These are phyloP conservation scores for Dynastes maya DNA, from an alignment of 2,888 invertebrate species.

Conservation along the genomic window DNA sequence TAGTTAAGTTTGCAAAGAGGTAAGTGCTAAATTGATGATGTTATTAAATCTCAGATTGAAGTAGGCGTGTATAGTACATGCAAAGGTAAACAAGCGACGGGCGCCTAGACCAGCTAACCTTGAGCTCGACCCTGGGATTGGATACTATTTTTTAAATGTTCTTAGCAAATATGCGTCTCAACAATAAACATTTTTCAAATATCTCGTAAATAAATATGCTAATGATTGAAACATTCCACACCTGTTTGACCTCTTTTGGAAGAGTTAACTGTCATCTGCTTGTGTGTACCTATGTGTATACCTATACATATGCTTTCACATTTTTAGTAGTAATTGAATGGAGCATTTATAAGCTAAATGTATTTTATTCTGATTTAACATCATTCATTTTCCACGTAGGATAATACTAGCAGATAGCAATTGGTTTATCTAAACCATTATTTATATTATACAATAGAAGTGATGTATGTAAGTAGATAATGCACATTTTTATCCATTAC, in stretches of 20 bases:
- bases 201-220: conserved; percentile 50
- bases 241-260: conserved; percentile 65
- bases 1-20: conserved; percentile 40
- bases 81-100: conserved; percentile 63
- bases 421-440: background rate
- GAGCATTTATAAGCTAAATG: background rate
- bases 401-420: background rate
- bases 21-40: conserved; percentile 44
- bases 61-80: conserved; percentile 65
- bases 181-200: conserved; percentile 59
- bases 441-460: background rate
- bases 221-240: conserved; percentile 60
- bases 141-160: conserved; percentile 58
- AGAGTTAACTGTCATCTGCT: conserved; percentile 57
- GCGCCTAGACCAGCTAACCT: conserved; percentile 64
- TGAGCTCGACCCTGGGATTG: conserved; percentile 64
- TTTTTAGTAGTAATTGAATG: conserved; percentile 54
- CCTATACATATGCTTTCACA: conserved; percentile 60
- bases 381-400: background rate
- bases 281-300: conserved; percentile 39
- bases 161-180: conserved; percentile 58
- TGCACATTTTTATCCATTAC: background rate
- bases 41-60: conserved; percentile 54
- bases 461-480: background rate
- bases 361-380: background rate